phyloP scores from a whole-genome alignment of 2,888 invertebrate genomes.

The Andrena dorsata region DNA sequence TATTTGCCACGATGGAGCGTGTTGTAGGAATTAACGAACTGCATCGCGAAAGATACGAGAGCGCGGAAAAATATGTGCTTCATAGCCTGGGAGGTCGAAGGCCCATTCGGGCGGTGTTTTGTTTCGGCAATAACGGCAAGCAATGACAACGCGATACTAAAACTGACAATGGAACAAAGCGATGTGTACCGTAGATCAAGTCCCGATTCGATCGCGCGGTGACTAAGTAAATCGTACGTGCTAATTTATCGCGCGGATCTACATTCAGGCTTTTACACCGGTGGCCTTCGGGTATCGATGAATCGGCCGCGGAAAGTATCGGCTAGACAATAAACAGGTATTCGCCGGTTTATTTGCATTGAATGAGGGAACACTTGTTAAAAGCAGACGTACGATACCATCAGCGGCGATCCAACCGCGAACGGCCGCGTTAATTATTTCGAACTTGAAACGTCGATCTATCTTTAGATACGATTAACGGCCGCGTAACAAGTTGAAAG shows the following conservation, averaged over 20 bases:
- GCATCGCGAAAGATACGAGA: neutral
- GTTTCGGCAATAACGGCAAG: constrained; percentile 3
- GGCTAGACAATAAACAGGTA: constrained; percentile 34
- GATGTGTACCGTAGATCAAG: constrained; percentile 34
- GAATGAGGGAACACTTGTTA: constrained; percentile 48
- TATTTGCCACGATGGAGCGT: neutral
- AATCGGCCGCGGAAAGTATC: constrained; percentile 26
- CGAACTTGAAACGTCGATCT: neutral
- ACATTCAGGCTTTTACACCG: constrained; percentile 45
- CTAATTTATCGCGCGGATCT: constrained; percentile 57
- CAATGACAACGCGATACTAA: constrained; percentile 15
- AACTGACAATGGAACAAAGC: constrained; percentile 40
- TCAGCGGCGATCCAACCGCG: constrained; percentile 9
- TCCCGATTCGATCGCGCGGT: constrained; percentile 34
- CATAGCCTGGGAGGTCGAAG: neutral
- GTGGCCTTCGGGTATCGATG: constrained; percentile 48
- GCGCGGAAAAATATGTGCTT: neutral
- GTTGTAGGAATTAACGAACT: no score
- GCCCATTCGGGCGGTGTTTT: constrained; percentile 7
- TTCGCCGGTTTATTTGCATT: constrained; percentile 55
- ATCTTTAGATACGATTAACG: constrained; percentile 8
- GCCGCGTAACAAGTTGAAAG: neutral
- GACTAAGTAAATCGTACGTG: constrained; percentile 51
- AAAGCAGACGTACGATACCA: constrained; percentile 27
- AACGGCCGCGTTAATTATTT: constrained; percentile 29